Evolutionary conservation across 2,888 invertebrate species (phyloP).

Genomic region (Oxystoma pomonae): DNA sequence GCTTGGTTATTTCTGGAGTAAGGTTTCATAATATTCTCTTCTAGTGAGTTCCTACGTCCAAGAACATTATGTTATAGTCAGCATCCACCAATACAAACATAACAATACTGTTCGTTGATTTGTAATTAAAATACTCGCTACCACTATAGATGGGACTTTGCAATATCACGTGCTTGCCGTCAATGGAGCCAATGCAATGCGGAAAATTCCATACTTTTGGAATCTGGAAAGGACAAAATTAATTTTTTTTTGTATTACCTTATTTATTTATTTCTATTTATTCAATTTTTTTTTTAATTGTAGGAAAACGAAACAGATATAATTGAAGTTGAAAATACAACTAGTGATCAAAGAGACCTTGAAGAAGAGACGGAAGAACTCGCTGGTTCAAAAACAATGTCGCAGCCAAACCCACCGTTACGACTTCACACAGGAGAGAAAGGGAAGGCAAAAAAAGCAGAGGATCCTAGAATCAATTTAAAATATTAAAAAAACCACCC

Average conservation of each 20-base stretch:
- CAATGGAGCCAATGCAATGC: no score
- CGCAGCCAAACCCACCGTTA: not conserved
- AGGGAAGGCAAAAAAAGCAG: not conserved
- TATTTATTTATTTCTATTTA: not conserved
- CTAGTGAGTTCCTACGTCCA: constrained; percentile 25
- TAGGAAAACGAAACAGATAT: not conserved
- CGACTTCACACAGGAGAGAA: not conserved
- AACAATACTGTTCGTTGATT: no score
- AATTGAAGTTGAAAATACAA: not conserved
- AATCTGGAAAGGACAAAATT: not conserved
- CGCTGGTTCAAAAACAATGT: not conserved
- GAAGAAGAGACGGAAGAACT: not conserved
- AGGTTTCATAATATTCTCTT: no score
- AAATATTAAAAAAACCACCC: no score
- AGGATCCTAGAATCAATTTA: not conserved
- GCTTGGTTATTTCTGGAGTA: not conserved
- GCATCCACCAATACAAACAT: constrained; percentile 30
- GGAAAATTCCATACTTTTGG: no score
- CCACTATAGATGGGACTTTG: no score
- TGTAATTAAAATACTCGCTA: no score
- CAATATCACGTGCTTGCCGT: no score
- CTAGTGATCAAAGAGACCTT: not conserved
- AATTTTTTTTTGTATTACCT: no score
- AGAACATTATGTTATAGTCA: constrained; percentile 27
- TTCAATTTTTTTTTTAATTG: not conserved